Base-by-base conservation (phyloP, 2,888 invertebrate species). In the Apomyelois bistriatella region DNA sequence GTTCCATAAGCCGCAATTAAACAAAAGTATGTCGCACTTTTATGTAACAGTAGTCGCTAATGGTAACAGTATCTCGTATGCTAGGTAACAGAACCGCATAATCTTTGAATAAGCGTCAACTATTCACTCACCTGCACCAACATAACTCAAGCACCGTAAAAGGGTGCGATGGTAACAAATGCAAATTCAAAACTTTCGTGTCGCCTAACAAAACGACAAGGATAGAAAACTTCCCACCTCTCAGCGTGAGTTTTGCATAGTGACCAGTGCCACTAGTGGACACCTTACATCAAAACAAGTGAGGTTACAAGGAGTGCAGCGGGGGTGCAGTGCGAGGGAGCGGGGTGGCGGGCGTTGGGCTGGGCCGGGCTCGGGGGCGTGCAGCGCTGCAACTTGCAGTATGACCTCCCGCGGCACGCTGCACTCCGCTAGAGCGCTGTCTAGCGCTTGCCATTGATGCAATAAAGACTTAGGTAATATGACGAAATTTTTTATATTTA, bases 261-360 rank as follows among this genome's bases (percentile, higher is more conserved):
- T 77, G 76, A 78, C 76, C 74, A 73, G 78, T 77, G 78, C 85
- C 13, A 15, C 9, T 40, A 82, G 83, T 77, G 78, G 86, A 82
- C 84, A 82, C 82, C 82, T 86, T 87, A 87, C 85, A 85, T 88
- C 86, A 88, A 87, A 89, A 88, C 86, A 85, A 86, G 84, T 83
- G 80, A 77, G 77, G 79, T 76, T 46, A 46, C 69, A 76, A 60
- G 65, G 60, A 62, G 64, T 62, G 66, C 46, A 61, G 62, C 62
- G 62, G 63, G 65, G 36, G 58, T 52, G 58, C 58, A 50, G 55
- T 49, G 65, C 59, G 63, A 68, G n/a, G 64, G 59, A 60, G 68
- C 53, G 70, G 62, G 72, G 65, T 59, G 64, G 58, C 66, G 53
- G 57, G 61, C 57, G 67, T 64, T 69, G 69, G 76, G 68, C 71